Evolutionary conservation across 2,888 invertebrate species (phyloP).

Genomic region (Caenorhabditis wallacei): DNA sequence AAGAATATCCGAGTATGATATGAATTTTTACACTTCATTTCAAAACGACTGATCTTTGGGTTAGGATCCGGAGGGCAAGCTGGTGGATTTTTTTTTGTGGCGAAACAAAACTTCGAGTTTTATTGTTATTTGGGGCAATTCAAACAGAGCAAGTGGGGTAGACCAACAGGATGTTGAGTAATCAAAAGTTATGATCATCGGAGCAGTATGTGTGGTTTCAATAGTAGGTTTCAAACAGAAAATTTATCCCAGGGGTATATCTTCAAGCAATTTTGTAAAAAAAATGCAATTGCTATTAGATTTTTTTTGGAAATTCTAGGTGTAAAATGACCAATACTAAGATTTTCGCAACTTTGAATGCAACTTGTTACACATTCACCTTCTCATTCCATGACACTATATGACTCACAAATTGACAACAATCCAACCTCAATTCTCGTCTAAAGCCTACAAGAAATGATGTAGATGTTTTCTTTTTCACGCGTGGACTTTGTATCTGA

Average conservation of each 20-base stretch:
- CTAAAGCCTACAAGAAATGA: too few species aligned
- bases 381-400: too few species aligned
- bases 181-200: slow-evolving; percentile 56
- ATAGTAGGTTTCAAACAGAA: not conserved
- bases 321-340: too few species aligned
- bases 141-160: slow-evolving; percentile 3
- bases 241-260: too few species aligned
- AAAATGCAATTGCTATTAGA: too few species aligned
- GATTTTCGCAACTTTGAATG: too few species aligned
- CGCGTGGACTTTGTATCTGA: not conserved
- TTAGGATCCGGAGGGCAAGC: slow-evolving; percentile 12
- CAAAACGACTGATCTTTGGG: slow-evolving; percentile 45
- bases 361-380: too few species aligned
- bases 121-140: slow-evolving; percentile 43
- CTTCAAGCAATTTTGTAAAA: too few species aligned
- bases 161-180: slow-evolving; percentile 24
- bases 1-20: slow-evolving; percentile 40
- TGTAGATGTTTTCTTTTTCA: too few species aligned
- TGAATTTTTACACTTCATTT: slow-evolving; percentile 53
- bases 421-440: too few species aligned
- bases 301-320: too few species aligned
- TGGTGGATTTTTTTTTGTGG: not conserved
- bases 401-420: too few species aligned
- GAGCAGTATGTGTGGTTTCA: slow-evolving; percentile 24
- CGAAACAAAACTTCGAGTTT: slow-evolving; percentile 35